Base-by-base conservation (phyloP, 64 coral and sea anemone genomes). In the Stichodactyla mertensii region DNA sequence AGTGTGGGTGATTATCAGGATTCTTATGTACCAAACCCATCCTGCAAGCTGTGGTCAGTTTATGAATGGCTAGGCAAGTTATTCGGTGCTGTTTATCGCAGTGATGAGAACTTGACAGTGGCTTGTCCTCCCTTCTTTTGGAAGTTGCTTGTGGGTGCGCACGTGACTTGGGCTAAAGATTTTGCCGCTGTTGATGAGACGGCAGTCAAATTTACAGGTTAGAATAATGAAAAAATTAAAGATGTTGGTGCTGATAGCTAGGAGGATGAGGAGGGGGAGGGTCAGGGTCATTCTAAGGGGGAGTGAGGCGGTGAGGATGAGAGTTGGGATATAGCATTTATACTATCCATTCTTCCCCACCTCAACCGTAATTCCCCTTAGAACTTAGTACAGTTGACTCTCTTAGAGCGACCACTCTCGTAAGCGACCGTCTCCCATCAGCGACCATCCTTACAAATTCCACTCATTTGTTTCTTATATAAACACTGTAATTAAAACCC, bases 71-170 rank as follows among this genome's bases (percentile, higher is more conserved):
- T 99, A 1, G 97, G 97, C 11, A 89, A 90, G 77, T 85, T 99
- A 2, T 90, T 99, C 69, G 97, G 97, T 70, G 97, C 85, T 58
- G 89, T 77, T 27, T 99, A 90, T 61, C 97, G 97, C 18, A 99
- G 93, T 79, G 97, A 99, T 55, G 97, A 99, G 23, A 95, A 89
- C 80, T 74, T 99, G 5, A 94, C 97, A 6, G 24, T 99, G 86
- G 52, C 83, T 31, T 91, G 94, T 55, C 93, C 97, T 0, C 97
- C 93, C 4, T 99, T 95, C 87, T 88, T 95, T 12, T 99, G 97
- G 97, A 99, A 99, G 80, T 88, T 99, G 15, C 80, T 99, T 31
- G 93, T 99, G 22, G 95, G 97, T 71, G 97, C 95, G 51, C 93
- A 99, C 54, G 97, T 99, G 84, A 95, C 93, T 9, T 99, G 97